phyloP scores from a whole-genome alignment of 2,888 invertebrate species.

The Apoda limacodes region DNA sequence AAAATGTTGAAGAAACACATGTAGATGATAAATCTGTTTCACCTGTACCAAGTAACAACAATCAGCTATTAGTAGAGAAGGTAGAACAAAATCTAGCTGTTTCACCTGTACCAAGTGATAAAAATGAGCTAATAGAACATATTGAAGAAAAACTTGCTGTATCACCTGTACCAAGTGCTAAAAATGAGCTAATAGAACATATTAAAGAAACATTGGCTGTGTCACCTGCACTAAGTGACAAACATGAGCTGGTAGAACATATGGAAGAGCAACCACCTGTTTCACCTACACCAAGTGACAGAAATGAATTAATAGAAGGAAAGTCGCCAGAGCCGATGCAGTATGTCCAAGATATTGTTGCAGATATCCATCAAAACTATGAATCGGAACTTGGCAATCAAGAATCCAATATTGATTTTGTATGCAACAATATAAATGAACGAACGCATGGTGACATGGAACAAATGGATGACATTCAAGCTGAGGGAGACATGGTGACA shows the following conservation, averaged over 20 bases:
- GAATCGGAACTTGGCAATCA: conserved; percentile 15
- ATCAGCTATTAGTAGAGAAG: no score
- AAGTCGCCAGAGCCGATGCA: conserved; percentile 5
- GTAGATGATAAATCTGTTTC: conserved; percentile 18
- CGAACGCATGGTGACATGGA: conserved; percentile 11
- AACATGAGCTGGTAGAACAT: conserved; percentile 9
- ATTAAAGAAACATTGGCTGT: conserved; percentile 9
- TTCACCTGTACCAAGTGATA: conserved; percentile 9
- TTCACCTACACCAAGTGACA: conserved; percentile 5
- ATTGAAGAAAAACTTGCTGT: conserved; percentile 9
- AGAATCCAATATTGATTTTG: conserved; percentile 5
- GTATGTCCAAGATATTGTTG: conserved; percentile 22
- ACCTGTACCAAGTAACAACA: no score
- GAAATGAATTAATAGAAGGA: conserved; percentile 7
- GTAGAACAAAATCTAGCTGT: conserved; percentile 10
- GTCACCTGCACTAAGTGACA: conserved; percentile 10
- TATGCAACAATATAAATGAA: conserved; percentile 8
- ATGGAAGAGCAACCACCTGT: conserved; percentile 9
- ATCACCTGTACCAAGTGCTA: conserved; percentile 9
- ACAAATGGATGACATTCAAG: background rate
- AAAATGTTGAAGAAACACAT: no score
- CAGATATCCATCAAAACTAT: conserved; percentile 28
- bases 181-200: conserved; percentile 9
- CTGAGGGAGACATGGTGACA: conserved; percentile 7
- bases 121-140: conserved; percentile 9